phyloP scores from a whole-genome alignment of 2,113 vertebrate genomes.

The Clarias macrocephalus region DNA sequence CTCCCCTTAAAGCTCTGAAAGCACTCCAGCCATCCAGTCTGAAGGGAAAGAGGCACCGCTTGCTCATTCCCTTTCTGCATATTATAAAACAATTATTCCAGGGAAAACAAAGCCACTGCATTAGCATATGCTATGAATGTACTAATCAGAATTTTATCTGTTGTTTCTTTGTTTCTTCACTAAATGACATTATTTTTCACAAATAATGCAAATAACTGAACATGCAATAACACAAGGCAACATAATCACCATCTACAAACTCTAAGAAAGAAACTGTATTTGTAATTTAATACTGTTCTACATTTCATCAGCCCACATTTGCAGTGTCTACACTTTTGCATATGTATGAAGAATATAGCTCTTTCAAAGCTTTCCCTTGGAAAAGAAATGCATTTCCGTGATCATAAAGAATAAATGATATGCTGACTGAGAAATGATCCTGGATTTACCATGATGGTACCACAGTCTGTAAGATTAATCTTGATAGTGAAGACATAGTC shows the following conservation, averaged over 20 bases:
- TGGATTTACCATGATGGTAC: constrained; percentile 64
- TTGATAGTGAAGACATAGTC: constrained; percentile 74
- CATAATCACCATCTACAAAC: constrained; percentile 56
- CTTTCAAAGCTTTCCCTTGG: neutral
- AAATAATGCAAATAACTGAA: constrained; percentile 17
- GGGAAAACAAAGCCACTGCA: constrained; percentile 32
- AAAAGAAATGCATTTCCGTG: neutral
- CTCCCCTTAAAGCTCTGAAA: constrained; percentile 58
- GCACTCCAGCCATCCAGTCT: constrained; percentile 37
- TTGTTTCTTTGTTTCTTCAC: constrained; percentile 12
- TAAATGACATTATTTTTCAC: constrained; percentile 22
- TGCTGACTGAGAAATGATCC: neutral
- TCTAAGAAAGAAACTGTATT: constrained; percentile 28
- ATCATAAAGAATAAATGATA: constrained; percentile 5
- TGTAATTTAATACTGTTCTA: constrained; percentile 50
- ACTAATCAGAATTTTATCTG: constrained; percentile 1
- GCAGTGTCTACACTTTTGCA: constrained; percentile 7
- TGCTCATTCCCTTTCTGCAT: constrained; percentile 43
- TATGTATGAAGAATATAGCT: neutral
- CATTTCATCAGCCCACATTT: neutral
- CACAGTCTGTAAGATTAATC: constrained; percentile 70
- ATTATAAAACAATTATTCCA: constrained; percentile 53
- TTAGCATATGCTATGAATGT: constrained; percentile 7
- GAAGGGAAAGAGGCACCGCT: constrained; percentile 58
- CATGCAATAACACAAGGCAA: neutral